Conservation (phyloP, 2,113 vertebrate species). For the Eira barbara region DNA sequence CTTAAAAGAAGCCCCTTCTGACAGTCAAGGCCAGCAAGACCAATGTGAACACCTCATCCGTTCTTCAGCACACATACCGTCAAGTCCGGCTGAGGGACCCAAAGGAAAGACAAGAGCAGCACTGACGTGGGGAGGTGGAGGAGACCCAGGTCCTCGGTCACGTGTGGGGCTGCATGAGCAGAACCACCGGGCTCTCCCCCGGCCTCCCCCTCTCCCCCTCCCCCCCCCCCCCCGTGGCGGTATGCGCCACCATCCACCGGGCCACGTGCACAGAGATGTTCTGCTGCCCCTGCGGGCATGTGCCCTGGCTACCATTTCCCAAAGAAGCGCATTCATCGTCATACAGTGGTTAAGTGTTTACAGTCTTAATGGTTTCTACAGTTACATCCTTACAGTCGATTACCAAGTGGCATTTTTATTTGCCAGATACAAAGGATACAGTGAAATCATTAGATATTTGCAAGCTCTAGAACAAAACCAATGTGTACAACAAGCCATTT, state of each 20-base stretch:
- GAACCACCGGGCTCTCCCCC: not conserved
- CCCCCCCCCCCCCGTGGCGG: fast-evolving
- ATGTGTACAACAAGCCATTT: not conserved
- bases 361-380: slow-evolving; percentile 64
- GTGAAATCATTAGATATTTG: slow-evolving; percentile 10
- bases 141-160: fast-evolving
- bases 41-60: fast-evolving
- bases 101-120: no score
- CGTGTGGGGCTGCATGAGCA: fast-evolving
- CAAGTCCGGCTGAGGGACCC: not conserved
- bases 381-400: slow-evolving; percentile 21
- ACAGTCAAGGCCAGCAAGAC: not conserved
- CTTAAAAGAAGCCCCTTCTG: not conserved
- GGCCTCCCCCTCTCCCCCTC: not conserved
- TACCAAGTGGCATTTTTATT: slow-evolving; percentile 57
- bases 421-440: slow-evolving; percentile 20
- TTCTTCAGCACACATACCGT: fast-evolving
- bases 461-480: slow-evolving; percentile 31
- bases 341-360: not conserved
- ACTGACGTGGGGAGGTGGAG: fast-evolving
- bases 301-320: slow-evolving; percentile 10
- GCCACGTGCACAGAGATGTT: fast-evolving
- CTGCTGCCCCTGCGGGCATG: fast-evolving
- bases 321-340: slow-evolving; percentile 16
- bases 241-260: fast-evolving